These are phyloP conservation scores for Pangasius djambal DNA, from an alignment of 2,797 vertebrate species.

Conservation along the genomic window DNA sequence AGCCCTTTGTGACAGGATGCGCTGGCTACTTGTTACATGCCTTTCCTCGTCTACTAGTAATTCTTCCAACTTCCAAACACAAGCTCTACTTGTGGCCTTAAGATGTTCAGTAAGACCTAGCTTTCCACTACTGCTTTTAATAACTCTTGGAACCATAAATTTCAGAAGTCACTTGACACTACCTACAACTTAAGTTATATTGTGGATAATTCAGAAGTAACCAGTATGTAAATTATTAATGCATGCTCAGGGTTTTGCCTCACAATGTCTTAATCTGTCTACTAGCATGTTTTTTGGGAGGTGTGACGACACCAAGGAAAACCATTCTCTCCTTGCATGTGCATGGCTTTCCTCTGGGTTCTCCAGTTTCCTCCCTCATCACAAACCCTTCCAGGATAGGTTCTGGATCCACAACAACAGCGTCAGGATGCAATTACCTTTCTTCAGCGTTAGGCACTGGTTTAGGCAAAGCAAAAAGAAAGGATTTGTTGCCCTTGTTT, in stretches of 20 bases:
- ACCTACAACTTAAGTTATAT: not conserved
- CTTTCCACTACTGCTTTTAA: not conserved
- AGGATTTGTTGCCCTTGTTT: not conserved
- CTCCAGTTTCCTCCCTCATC: not conserved
- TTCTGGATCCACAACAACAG: not conserved
- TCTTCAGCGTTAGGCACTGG: not conserved
- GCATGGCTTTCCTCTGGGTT: not conserved
- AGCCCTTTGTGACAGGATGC: not conserved
- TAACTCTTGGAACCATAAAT: not conserved
- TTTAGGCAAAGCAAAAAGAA: not conserved
- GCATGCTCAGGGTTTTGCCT: not conserved
- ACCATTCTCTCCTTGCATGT: not conserved
- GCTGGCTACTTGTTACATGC: not conserved
- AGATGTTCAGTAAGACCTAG: not conserved
- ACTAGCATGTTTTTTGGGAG: not conserved
- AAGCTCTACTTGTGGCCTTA: not conserved
- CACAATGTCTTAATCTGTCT: not conserved
- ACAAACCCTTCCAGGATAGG: not conserved
- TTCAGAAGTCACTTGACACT: not conserved
- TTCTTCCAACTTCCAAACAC: not conserved
- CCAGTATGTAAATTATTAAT: not conserved
- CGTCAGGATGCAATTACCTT: not conserved
- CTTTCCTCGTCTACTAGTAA: not conserved
- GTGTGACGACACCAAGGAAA: not conserved
- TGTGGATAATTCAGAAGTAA: not conserved